These are phyloP conservation scores for Eucriotettix oculatus DNA, from an alignment of 2,888 invertebrate species.

Conservation along the genomic window DNA sequence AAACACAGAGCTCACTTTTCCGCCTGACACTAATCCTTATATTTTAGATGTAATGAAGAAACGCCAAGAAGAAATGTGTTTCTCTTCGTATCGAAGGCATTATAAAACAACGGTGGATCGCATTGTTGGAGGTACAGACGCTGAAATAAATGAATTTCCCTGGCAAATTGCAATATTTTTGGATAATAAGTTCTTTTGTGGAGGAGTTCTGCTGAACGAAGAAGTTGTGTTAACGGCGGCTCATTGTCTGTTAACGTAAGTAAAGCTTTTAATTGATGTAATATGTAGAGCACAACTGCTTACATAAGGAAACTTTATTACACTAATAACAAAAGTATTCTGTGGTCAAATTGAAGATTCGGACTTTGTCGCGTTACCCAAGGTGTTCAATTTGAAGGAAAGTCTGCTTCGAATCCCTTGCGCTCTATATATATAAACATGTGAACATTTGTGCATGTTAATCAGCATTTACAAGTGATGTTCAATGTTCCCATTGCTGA, in stretches of 20 bases:
- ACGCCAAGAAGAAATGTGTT: conserved; percentile 2
- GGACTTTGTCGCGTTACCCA: too few species aligned
- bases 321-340: too few species aligned
- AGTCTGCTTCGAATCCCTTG: too few species aligned
- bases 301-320: too few species aligned
- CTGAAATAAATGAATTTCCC: conserved; percentile 22
- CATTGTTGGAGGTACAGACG: conserved; percentile 22
- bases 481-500: too few species aligned
- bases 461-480: too few species aligned
- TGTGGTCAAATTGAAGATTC: too few species aligned
- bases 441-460: too few species aligned
- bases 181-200: conserved; percentile 24
- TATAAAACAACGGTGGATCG: conserved; percentile 13
- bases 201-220: conserved; percentile 22
- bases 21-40: not conserved
- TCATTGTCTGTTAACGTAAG: conserved; percentile 23
- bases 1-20: too few species aligned
- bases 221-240: conserved; percentile 23
- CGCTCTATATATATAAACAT: too few species aligned
- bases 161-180: conserved; percentile 24
- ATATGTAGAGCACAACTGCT: not conserved
- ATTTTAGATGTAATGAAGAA: conserved; percentile 5
- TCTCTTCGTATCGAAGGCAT: not conserved
- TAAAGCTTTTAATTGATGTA: not conserved
- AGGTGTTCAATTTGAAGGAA: too few species aligned